Evolutionary conservation across 2,888 invertebrate genomes (phyloP), one percentile per base, ranked within the genome.

Genomic region (Dicyrtomina minuta): DNA sequence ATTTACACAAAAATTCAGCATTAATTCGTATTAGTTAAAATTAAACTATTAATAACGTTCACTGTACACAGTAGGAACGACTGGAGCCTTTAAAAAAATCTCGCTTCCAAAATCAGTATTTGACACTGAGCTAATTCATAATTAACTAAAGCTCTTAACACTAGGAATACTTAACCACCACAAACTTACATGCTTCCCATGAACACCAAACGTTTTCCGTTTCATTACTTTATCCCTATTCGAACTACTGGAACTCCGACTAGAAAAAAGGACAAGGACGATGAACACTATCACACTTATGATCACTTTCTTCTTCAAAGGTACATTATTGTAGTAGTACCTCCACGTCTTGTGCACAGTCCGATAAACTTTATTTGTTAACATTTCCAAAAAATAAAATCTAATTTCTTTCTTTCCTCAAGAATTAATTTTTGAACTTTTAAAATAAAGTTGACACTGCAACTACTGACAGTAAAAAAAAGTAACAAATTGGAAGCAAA

Each of bases 171-270:
- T n/a, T n/a, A n/a, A n/a, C n/a, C n/a, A n/a, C n/a, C n/a, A n/a
- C n/a, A n/a, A n/a, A n/a, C 73, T 71, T 66, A 79, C 78, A n/a
- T 72, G 70, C 59, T 72, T 76, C 10, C 79, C 79, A 71, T 79
- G 75, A 13, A 78, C 75, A n/a, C 74, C 73, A 68, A 75, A 79
- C 46, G 43, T 75, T 66, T 71, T 74, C 12, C 20, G 24, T 15
- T 13, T 15, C 13, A 56, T 26, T n/a, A 43, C n/a, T 17, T 59
- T 1, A 60, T 59, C 15, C 6, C 46, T 56, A 53, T 49, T 56
- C 17, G 58, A 27, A 33, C 55, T 20, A n/a, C 65, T 53, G 33
- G 33, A 33, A 17, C 27, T 33, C 13, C 27, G 65, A 65, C 65
- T 65, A 51, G 65, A 65, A 26, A 65, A 53, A 24, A 65, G 8